phyloP scores from a whole-genome alignment of 2,113 vertebrate genomes.

The Hirundichthys speculiger region DNA sequence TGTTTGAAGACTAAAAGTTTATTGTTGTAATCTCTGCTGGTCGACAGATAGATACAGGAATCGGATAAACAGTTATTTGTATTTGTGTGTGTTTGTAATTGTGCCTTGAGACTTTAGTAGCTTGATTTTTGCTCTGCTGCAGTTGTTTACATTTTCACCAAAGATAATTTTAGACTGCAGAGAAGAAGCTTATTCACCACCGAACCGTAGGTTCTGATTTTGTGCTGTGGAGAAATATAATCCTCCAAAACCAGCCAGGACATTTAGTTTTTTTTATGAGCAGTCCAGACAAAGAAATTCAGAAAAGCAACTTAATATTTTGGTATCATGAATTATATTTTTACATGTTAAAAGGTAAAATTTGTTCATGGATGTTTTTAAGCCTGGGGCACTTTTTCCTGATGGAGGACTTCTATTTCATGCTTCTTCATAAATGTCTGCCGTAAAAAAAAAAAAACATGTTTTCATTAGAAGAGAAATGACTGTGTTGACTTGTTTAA shows the following conservation, averaged over 20 bases:
- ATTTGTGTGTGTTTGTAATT: constrained; percentile 15
- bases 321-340: constrained; percentile 11
- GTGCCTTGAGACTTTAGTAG: constrained; percentile 23
- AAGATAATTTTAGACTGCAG: constrained; percentile 62
- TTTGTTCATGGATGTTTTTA: constrained; percentile 21
- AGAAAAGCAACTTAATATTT: constrained; percentile 8
- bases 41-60: constrained; percentile 22
- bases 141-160: constrained; percentile 72
- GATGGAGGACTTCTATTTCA: constrained; percentile 2
- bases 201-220: constrained; percentile 19
- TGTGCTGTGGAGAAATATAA: constrained; percentile 2
- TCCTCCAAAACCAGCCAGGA: constrained; percentile 4
- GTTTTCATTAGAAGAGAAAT: constrained; percentile 23
- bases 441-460: constrained; percentile 12
- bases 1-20: constrained; percentile 15
- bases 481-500: not conserved
- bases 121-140: constrained; percentile 39
- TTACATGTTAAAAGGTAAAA: constrained; percentile 27
- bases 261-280: not conserved
- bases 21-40: constrained; percentile 21
- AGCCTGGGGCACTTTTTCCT: not conserved
- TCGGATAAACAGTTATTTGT: constrained; percentile 44
- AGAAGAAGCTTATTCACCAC: constrained; percentile 13
- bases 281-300: not conserved
- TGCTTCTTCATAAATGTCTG: constrained; percentile 38